phyloP scores from a whole-genome alignment of 2,888 invertebrate genomes.

The Morpho achilles region DNA sequence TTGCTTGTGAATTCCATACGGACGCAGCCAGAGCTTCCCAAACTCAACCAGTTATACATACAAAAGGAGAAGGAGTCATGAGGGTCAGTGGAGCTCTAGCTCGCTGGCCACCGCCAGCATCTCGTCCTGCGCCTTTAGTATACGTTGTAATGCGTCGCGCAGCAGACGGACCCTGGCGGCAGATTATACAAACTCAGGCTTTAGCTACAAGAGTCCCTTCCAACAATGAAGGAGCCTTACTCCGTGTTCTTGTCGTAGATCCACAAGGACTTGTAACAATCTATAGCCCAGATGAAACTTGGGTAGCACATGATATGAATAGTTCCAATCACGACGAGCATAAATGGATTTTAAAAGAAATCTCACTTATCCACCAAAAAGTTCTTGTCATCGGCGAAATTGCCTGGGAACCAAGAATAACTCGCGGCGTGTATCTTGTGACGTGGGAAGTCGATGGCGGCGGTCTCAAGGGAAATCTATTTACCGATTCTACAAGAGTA shows the following conservation, averaged over 20 bases:
- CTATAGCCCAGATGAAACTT: constrained; percentile 83
- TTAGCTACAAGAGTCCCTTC: constrained; percentile 81
- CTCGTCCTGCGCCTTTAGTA: constrained; percentile 80
- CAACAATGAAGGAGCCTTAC: constrained; percentile 81
- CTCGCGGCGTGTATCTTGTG: constrained; percentile 85
- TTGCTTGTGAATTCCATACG: constrained; percentile 84
- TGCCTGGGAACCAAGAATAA: constrained; percentile 84
- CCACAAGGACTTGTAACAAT: constrained; percentile 85
- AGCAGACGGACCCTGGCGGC: constrained; percentile 81
- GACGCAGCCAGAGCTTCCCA: constrained; percentile 81
- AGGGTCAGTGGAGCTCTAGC: constrained; percentile 81
- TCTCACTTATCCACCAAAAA: constrained; percentile 86
- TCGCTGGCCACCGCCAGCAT: constrained; percentile 82
- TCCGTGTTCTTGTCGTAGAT: constrained; percentile 84
- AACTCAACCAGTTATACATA: constrained; percentile 84
- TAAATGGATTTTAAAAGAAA: constrained; percentile 82
- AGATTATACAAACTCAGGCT: constrained; percentile 83
- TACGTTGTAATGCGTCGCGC: constrained; percentile 85
- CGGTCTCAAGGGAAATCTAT: constrained; percentile 88
- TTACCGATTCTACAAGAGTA: constrained; percentile 89
- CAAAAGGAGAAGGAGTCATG: constrained; percentile 84
- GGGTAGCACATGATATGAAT: constrained; percentile 77
- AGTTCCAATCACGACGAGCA: constrained; percentile 70
- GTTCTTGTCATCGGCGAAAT: constrained; percentile 85
- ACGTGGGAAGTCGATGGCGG: constrained; percentile 92